These are phyloP conservation scores for Mustelus asterias DNA, from an alignment of 2,113 vertebrate genomes.

Conservation along the genomic window DNA sequence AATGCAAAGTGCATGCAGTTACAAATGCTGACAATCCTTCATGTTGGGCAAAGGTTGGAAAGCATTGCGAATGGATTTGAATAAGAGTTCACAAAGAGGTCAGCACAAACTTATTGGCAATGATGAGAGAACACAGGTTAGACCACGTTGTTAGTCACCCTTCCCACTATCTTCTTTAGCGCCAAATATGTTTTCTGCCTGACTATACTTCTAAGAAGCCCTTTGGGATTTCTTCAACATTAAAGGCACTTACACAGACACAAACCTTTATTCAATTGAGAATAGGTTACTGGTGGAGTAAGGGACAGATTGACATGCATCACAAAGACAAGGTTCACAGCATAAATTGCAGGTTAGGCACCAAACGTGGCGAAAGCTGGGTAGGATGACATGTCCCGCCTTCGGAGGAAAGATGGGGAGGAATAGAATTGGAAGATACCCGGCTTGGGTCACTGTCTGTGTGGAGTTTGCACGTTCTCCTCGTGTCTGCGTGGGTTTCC, in stretches of 20 bases:
- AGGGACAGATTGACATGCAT: not conserved
- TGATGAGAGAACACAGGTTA: not conserved
- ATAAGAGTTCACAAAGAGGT: not conserved
- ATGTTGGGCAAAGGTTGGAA: not conserved
- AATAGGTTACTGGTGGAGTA: not conserved
- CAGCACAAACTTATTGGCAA: not conserved
- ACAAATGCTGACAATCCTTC: not conserved
- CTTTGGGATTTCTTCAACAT: not conserved
- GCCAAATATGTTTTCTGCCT: not conserved
- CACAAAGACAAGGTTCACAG: not conserved
- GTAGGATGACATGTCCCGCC: not conserved
- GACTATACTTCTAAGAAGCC: not conserved
- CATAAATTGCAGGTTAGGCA: not conserved
- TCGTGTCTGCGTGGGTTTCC: too few relatives aligned
- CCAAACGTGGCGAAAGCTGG: not conserved
- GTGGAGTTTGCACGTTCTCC: too few relatives aligned
- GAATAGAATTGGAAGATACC: not conserved
- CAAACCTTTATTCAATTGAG: not conserved
- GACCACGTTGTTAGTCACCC: not conserved
- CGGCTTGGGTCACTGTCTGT: too few relatives aligned
- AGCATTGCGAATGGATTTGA: not conserved
- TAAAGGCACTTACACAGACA: not conserved
- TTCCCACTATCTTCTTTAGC: not conserved
- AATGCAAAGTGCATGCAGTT: not conserved
- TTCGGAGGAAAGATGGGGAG: not conserved